These are phyloP conservation scores for Epinephelus fuscoguttatus DNA, from an alignment of 2,113 vertebrate genomes.

Conservation along the genomic window DNA sequence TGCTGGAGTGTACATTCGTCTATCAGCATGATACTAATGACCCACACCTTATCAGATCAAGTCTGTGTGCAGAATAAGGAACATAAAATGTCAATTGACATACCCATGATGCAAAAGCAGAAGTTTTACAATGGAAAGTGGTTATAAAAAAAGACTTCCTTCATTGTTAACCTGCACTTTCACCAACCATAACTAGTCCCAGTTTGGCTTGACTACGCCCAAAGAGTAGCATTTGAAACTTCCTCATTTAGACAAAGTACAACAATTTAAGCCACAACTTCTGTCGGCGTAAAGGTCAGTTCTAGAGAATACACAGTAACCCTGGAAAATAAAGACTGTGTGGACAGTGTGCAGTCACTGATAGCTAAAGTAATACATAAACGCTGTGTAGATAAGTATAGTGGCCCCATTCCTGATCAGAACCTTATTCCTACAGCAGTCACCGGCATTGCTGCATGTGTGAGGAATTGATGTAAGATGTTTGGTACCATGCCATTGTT, in stretches of 20 bases:
- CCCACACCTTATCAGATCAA: not conserved
- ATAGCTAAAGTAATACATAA: not conserved
- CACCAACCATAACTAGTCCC: not conserved
- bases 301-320: not conserved
- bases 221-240: not conserved
- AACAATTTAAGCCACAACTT: not conserved
- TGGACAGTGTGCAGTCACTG: not conserved
- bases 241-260: constrained; percentile 15
- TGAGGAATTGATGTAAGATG: not conserved
- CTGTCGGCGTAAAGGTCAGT: not conserved
- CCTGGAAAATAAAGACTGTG: not conserved
- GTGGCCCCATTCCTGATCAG: not conserved
- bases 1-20: no score
- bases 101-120: constrained; percentile 10
- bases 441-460: not conserved
- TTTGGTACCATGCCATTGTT: not conserved
- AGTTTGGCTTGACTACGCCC: not conserved
- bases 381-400: not conserved
- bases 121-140: constrained; percentile 16
- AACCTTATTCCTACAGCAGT: not conserved
- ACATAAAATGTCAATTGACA: not conserved
- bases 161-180: not conserved
- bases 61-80: not conserved
- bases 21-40: not conserved
- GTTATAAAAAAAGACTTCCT: constrained; percentile 8